phyloP scores from a whole-genome alignment of 2,113 vertebrate species.

The Leptodactylus fuscus region DNA sequence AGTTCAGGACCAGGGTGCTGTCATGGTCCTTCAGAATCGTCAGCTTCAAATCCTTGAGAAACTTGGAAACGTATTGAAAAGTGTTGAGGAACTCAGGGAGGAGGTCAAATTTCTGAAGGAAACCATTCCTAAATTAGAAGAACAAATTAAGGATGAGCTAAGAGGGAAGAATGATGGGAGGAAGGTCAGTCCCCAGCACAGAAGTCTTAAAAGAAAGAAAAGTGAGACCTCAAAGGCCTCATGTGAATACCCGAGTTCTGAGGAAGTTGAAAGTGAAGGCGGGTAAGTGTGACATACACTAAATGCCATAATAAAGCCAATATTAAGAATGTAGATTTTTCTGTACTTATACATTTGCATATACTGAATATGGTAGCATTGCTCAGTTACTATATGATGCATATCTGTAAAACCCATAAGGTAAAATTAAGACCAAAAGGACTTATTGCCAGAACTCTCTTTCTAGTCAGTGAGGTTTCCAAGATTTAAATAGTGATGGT shows the following conservation, averaged over 20 bases:
- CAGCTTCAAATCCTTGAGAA: slow-evolving; percentile 88
- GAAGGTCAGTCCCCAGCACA: slow-evolving; percentile 76
- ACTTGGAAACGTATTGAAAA: slow-evolving; percentile 82
- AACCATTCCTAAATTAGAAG: slow-evolving; percentile 83
- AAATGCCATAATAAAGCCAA: neutral
- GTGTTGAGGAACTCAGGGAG: slow-evolving; percentile 88
- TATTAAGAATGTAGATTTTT: neutral
- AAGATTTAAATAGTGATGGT: too few relatives aligned
- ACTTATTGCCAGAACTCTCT: too few relatives aligned
- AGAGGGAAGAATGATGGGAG: slow-evolving; percentile 68
- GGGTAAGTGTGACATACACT: slow-evolving; percentile 81
- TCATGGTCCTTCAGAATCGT: slow-evolving; percentile 68
- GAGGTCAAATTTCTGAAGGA: slow-evolving; percentile 88
- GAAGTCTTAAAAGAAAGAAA: slow-evolving; percentile 79
- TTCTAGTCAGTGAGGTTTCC: too few relatives aligned
- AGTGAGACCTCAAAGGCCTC: slow-evolving; percentile 63
- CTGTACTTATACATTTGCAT: neutral
- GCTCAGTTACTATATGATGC: neutral
- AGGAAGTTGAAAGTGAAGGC: slow-evolving; percentile 95
- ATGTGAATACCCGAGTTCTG: slow-evolving; percentile 83
- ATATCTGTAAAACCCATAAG: too few relatives aligned
- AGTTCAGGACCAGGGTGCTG: slow-evolving; percentile 60
- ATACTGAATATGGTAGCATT: neutral
- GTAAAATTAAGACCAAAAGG: too few relatives aligned
- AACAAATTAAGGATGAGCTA: slow-evolving; percentile 83